These are phyloP conservation scores for Charina bottae DNA, from an alignment of 2,113 vertebrate species.

Conservation along the genomic window DNA sequence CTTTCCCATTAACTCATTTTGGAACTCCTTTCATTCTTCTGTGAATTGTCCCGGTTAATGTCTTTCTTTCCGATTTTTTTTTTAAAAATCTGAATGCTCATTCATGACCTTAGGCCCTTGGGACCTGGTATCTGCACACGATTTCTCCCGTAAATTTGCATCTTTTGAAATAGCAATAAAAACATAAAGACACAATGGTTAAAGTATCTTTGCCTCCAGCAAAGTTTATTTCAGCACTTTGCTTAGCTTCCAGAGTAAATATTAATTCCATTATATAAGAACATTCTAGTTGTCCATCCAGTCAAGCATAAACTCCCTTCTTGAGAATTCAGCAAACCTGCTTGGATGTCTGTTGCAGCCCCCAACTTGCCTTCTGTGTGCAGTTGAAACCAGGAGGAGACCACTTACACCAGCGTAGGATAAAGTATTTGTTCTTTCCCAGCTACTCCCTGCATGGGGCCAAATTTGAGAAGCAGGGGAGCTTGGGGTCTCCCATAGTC, in stretches of 20 bases:
- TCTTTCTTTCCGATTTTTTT: neutral
- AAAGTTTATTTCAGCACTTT: slow-evolving; percentile 66
- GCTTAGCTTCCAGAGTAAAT: slow-evolving; percentile 72
- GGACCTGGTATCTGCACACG: slow-evolving; percentile 3
- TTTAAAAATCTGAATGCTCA: slow-evolving; percentile 13
- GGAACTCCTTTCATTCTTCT: neutral
- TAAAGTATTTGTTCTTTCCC: too few relatives aligned
- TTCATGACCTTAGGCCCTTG: slow-evolving; percentile 16
- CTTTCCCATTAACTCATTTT: neutral
- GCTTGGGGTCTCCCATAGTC: too few relatives aligned
- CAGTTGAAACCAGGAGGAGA: neutral
- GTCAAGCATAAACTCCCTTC: slow-evolving; percentile 69
- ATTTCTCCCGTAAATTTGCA: neutral
- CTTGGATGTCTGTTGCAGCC: neutral
- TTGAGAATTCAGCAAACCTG: slow-evolving; percentile 53
- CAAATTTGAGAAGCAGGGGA: too few relatives aligned
- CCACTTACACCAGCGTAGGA: neutral
- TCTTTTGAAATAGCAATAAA: slow-evolving; percentile 13
- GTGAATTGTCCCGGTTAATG: neutral
- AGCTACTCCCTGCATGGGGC: too few relatives aligned
- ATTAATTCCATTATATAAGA: slow-evolving; percentile 78
- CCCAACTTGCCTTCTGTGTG: neutral
- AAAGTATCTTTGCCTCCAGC: slow-evolving; percentile 52
- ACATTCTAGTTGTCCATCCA: slow-evolving; percentile 75
- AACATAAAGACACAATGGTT: accelerated